phyloP scores from a whole-genome alignment of 2,113 vertebrate species.

The Fulmarus glacialis region DNA sequence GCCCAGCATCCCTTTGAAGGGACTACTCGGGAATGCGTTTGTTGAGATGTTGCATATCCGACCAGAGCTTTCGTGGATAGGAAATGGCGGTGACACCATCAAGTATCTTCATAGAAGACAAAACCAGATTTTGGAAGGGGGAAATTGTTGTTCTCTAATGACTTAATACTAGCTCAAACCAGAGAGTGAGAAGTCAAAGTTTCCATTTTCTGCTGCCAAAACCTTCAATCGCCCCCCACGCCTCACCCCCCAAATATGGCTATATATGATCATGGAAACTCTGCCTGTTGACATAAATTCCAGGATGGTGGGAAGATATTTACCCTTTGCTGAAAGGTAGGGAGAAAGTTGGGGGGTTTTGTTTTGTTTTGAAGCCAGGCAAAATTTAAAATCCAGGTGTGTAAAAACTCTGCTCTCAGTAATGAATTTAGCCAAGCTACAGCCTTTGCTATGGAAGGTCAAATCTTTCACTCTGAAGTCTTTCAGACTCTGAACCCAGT shows the following conservation, averaged over 20 bases:
- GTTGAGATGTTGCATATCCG: background rate
- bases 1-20: background rate
- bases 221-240: background rate
- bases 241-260: background rate
- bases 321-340: background rate
- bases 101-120: background rate
- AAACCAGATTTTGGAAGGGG: background rate
- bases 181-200: background rate
- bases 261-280: background rate
- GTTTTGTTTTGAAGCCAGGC: background rate
- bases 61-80: background rate
- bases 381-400: background rate
- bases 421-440: background rate
- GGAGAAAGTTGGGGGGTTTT: background rate
- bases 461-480: constrained; percentile 66
- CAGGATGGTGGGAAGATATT: background rate
- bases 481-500: constrained; percentile 69
- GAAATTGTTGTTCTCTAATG: background rate
- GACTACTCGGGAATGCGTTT: background rate
- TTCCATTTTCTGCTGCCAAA: background rate
- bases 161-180: background rate
- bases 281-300: background rate
- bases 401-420: background rate
- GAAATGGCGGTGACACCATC: background rate
- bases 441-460: constrained; percentile 67